Base-by-base conservation (phyloP, 2,797 vertebrate genomes). In the Lacerta bilineata region DNA sequence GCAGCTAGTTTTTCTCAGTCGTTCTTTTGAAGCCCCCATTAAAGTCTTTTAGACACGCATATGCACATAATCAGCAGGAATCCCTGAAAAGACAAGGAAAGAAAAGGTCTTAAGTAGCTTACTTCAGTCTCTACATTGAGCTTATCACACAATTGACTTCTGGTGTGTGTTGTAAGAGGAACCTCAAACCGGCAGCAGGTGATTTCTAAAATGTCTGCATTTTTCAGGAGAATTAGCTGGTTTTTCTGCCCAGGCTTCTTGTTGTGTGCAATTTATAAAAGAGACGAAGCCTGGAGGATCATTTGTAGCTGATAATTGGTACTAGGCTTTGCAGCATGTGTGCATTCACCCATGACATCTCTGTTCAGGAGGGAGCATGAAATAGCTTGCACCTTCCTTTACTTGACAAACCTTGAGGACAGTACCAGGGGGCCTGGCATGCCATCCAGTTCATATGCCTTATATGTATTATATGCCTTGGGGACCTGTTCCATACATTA, bases 61-160 rank as follows among this genome's bases (percentile, higher is more conserved):
- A 80, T 79, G 83, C 82, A 84, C 75, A 89, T 78, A 39, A 4
- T 91, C 85, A 8, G 1, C 0, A 0, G 88, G 72, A 0, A 88
- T 61, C 39, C 92, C 77, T 92, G 25, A 84, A 76, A 89, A 84
- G 84, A 87, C 92, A 94, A 89, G 88, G 91, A 92, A 91, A 90
- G 68, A 89, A 93, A 92, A 66, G 90, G 83, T 59, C 93, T 95
- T 94, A 91, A 94, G 88, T 90, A 89, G 80, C 87, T 20, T 41
- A n/a, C 81, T 36, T 50, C 64, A 74, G 29, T 72, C 55, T 72
- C 80, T 41, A 8, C 55, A 27, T 17, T 29, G 86, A 84, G 29
- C 55, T 68, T 84, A 64, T 83, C 1, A 0, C 41, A 61, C 69
- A 82, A 81, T 33, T 85, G 83, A 66, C 78, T 85, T 74, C 41